A percentile compares a stretch with the other conserved stretches of the same genome.
These are phyloP conservation scores for Fratercula arctica DNA, from an alignment of 2,797 vertebrate species.

Conservation along the genomic window DNA sequence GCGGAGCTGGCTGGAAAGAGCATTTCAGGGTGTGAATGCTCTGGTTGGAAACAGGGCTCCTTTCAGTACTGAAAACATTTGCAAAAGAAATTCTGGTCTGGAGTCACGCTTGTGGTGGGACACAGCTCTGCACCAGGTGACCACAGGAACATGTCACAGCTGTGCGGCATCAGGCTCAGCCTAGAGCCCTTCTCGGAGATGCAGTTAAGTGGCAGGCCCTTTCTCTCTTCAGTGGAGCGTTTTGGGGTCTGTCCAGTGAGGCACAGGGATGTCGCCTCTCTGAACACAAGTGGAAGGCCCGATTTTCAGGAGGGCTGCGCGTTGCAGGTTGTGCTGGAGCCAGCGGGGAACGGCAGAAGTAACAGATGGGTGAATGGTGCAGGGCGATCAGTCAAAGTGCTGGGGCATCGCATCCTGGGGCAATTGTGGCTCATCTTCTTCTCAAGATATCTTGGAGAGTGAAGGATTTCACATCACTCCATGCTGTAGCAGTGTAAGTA, in stretches of 20 bases:
- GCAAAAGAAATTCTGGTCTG: background rate
- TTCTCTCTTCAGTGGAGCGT: background rate
- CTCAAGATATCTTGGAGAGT: background rate
- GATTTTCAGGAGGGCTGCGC: background rate
- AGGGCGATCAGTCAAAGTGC: background rate
- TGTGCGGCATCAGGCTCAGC: background rate
- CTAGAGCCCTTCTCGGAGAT: background rate
- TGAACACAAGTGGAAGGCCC: background rate
- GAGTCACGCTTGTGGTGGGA: accelerated
- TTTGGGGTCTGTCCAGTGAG: background rate
- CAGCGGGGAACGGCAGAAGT: background rate
- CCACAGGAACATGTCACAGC: background rate
- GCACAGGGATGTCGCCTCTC: background rate
- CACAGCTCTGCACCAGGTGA: accelerated
- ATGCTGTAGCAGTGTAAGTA: background rate
- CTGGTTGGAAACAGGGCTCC: background rate
- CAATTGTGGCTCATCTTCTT: background rate
- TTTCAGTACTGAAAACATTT: background rate
- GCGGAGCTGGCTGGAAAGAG: background rate
- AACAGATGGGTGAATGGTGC: background rate
- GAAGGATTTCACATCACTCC: background rate
- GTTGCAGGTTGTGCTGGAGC: background rate
- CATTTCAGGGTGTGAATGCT: background rate
- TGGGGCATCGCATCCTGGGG: background rate
- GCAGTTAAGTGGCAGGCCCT: background rate